Percentiles rank a stretch among this genome's conserved stretches.
Conservation (phyloP, 2,797 vertebrate species). For the Okamejei kenojei region DNA sequence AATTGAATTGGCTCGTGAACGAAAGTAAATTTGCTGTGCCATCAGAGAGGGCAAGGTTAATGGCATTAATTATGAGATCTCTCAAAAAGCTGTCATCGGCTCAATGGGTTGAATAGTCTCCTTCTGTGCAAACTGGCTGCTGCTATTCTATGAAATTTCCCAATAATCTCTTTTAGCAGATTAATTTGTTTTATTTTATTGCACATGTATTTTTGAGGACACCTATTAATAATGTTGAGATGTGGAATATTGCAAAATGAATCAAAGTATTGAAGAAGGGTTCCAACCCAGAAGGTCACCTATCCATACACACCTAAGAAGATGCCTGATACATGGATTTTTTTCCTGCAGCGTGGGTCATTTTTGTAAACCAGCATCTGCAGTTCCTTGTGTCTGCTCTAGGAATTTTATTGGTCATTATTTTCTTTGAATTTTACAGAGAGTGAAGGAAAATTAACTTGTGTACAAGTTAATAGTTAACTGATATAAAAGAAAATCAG, state of each 20-base stretch:
- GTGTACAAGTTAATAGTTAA: no score
- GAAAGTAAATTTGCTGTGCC: background rate
- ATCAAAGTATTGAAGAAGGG: background rate
- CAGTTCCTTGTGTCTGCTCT: no score
- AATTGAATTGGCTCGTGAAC: background rate
- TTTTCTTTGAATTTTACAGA: no score
- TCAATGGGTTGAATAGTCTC: background rate
- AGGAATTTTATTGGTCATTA: no score
- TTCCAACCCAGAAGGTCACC: no score
- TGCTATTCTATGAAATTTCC: background rate
- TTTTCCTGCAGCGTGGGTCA: no score
- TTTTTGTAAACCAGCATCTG: no score
- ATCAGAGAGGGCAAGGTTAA: background rate
- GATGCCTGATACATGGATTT: no score
- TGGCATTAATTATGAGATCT: background rate
- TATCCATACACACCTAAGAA: no score
- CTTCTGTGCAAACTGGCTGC: background rate
- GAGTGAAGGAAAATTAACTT: no score
- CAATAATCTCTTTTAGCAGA: background rate
- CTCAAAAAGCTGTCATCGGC: background rate
- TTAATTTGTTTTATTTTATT: background rate
- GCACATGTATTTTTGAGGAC: background rate
- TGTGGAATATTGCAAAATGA: background rate
- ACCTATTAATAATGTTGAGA: background rate
- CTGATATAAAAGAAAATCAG: no score